phyloP scores from a whole-genome alignment of 1,140 invertebrate species.

The Idris sp. region DNA sequence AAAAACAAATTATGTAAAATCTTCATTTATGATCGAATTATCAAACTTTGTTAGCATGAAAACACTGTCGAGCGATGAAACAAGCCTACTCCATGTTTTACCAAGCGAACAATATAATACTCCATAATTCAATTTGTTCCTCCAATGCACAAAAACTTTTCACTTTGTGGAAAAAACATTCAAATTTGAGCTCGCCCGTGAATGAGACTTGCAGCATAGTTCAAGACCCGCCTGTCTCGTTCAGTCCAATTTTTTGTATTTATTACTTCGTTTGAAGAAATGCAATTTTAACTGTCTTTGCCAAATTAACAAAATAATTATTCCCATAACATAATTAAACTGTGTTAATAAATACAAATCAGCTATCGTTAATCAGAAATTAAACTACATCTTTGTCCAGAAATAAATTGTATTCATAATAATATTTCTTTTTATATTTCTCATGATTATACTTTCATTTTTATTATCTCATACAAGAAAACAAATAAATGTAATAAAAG shows the following conservation, averaged over 20 bases:
- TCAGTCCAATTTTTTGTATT: constrained; percentile 15
- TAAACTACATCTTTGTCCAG: too few species aligned
- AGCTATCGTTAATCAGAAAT: too few species aligned
- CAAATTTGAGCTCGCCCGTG: constrained; percentile 44
- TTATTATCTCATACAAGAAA: too few species aligned
- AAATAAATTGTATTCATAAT: too few species aligned
- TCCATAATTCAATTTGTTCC: constrained; percentile 47
- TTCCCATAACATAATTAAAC: too few species aligned
- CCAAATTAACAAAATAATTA: too few species aligned
- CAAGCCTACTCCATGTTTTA: constrained; percentile 49
- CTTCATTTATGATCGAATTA: constrained; percentile 52
- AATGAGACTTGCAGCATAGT: constrained; percentile 36
- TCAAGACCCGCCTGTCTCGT: constrained; percentile 10
- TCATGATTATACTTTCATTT: too few species aligned
- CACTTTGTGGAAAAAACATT: constrained; percentile 49
- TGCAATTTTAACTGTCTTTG: constrained; percentile 8
- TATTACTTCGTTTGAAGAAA: constrained; percentile 16
- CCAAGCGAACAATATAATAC: constrained; percentile 54
- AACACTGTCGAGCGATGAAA: constrained; percentile 41
- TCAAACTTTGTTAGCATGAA: constrained; percentile 50
- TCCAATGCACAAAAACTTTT: constrained; percentile 53
- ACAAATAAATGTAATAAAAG: too few species aligned
- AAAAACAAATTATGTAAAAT: constrained; percentile 1
- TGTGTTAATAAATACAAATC: too few species aligned
- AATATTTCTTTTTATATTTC: too few species aligned